Evolutionary conservation across 2,888 invertebrate genomes (phyloP).

Genomic region (Amiota minor): DNA sequence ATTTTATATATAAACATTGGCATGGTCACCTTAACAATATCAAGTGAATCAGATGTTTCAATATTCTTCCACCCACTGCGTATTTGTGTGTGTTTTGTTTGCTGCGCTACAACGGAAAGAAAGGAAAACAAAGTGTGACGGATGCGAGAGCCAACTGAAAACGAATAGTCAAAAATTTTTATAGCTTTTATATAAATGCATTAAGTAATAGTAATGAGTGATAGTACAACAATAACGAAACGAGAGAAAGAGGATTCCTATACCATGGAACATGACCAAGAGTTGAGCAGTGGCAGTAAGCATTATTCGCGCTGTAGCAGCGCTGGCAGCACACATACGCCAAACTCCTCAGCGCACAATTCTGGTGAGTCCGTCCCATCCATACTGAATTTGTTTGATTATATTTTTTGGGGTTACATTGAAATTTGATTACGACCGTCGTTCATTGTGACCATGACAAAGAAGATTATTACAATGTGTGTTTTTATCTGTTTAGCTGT

Average conservation of each 20-base stretch:
- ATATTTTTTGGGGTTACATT: conserved; percentile 14
- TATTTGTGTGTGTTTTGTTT: conserved; percentile 17
- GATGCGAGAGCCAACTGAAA: background rate
- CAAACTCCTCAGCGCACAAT: conserved; percentile 86
- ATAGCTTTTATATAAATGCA: conserved; percentile 15
- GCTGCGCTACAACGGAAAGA: conserved; percentile 10
- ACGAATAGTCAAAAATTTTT: background rate
- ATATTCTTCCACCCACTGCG: conserved; percentile 3
- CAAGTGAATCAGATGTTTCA: conserved; percentile 12
- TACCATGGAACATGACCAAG: conserved; percentile 75
- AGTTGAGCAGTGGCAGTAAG: conserved; percentile 74
- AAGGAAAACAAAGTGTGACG: background rate
- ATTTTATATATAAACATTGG: background rate
- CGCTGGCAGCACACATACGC: conserved; percentile 84
- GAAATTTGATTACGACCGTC: background rate
- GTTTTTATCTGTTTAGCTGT: no score
- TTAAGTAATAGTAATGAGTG: conserved; percentile 53
- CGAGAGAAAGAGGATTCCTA: conserved; percentile 51
- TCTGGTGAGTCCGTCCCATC: conserved; percentile 75
- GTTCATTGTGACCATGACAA: no score
- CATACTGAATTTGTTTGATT: background rate
- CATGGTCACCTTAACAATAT: background rate
- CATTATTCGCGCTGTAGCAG: conserved; percentile 84
- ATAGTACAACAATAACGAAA: conserved; percentile 42
- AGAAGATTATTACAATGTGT: no score